Base-by-base conservation (phyloP, 2,113 vertebrate genomes). In the Ondatra zibethicus region DNA sequence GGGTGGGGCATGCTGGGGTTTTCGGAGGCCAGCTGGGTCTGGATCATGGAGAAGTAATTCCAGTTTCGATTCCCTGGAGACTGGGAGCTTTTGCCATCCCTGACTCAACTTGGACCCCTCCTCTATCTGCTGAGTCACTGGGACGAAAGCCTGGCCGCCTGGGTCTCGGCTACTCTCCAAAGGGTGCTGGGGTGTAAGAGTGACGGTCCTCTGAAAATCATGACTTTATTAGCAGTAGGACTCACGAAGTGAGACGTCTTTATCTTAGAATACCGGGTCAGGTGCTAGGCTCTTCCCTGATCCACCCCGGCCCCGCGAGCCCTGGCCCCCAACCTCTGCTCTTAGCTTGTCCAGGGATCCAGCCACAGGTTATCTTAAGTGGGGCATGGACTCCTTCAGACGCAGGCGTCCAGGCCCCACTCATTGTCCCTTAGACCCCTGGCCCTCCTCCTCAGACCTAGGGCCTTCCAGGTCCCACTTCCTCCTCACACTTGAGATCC, bases 51-150 rank as follows among this genome's bases (percentile, higher is more conserved):
- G n/a, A 66, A 92, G 75, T 52, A 39, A 75, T 45, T 75, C 94
- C 81, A 92, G 96, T 95, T 96, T 97, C 91, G 82, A 94, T 87
- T 96, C 96, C 94, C 93, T 14, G 77, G 91, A 89, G 76, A 89
- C 39, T 0, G 76, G 95, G 66, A 93, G 23, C 95, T 27, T 75
- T 75, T 94, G 96, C 95, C 90, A 91, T 33, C 47, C 95, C 84
- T 97, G 97, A 97, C 93, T 97, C 97, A 78, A 42, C 42, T 75
- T 2, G 90, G 50, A 81, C 93, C 95, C 89, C 76, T 78, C 88
- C 96, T 58, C 91, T 70, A 33, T 73, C 45, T 94, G 97, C 97
- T 97, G 96, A 98, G 95, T 98, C 97, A 98, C n/a, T 23, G 16
- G 47, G 88, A 89, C 29, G 2, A 19, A 45, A 72, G 42, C 82